A percentile compares a stretch with the other conserved stretches of the same genome.
Evolutionary conservation across 2,113 vertebrate species (phyloP).

Genomic region (Elanus axillaris): DNA sequence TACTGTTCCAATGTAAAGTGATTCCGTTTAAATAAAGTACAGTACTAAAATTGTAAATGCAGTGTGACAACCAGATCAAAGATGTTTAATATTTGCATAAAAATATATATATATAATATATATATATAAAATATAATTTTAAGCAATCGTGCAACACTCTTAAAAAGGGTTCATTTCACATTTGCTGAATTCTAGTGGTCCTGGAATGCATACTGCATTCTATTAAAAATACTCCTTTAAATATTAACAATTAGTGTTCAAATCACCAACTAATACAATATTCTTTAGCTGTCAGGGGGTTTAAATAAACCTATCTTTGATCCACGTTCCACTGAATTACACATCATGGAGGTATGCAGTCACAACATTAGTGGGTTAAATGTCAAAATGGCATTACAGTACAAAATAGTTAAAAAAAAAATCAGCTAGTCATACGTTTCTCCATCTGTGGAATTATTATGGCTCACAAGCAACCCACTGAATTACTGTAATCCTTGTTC

Average conservation of each 20-base stretch:
- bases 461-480: constrained; percentile 65
- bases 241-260: constrained; percentile 77
- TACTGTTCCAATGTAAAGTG: constrained; percentile 63
- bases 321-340: constrained; percentile 69
- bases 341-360: constrained; percentile 64
- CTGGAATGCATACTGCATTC: constrained; percentile 73
- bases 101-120: constrained; percentile 72
- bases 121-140: constrained; percentile 76
- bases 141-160: constrained; percentile 76
- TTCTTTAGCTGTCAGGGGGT: constrained; percentile 67
- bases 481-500: constrained; percentile 56
- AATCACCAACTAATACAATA: constrained; percentile 71
- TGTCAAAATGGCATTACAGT: constrained; percentile 70
- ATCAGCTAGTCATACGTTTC: constrained; percentile 65
- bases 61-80: constrained; percentile 77
- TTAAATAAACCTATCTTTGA: constrained; percentile 71
- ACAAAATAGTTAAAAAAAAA: constrained; percentile 46
- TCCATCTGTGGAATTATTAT: constrained; percentile 60
- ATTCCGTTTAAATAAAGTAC: constrained; percentile 75
- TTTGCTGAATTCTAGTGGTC: constrained; percentile 83
- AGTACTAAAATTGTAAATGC: constrained; percentile 79
- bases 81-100: constrained; percentile 73
- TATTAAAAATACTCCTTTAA: constrained; percentile 74
- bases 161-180: constrained; percentile 80
- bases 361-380: constrained; percentile 64